Base-by-base conservation (phyloP, 2,797 vertebrate genomes). In the Pogoniulus pusillus region DNA sequence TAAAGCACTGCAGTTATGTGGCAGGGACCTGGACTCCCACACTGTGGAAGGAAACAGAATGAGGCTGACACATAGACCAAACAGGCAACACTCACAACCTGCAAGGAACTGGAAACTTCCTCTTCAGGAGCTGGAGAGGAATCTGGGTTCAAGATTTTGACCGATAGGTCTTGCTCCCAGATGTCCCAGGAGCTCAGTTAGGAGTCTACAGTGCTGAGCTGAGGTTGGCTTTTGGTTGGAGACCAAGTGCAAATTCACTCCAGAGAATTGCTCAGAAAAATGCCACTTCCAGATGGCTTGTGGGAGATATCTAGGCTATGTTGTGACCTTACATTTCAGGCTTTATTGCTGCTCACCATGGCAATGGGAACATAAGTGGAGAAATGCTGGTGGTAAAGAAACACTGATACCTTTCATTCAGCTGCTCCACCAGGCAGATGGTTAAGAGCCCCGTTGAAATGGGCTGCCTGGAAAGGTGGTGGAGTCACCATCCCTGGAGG, bases 251-350 rank as follows among this genome's bases (percentile, higher is more conserved):
- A 86, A 79, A 82, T 72, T 19, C 71, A 19, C 32, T 64, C 68
- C 71, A 90, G 77, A 73, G 77, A 75, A 43, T 75, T 88, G 47
- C 53, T 76, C 53, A 32, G 72, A 82, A 7, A 87, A 89, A 71
- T 1, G 0, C n/a, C 58, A 83, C 39, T 88, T 73, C 89, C 83
- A 91, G 83, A 79, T 79, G 84, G 68, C 53, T 93, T 79, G 75
- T 82, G 71, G 83, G 81, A 93, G 73, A 84, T 66, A 86, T 16
- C 51, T 88, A 84, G 78, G 64, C 57, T 83, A 16, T 79, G 47
- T 55, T 88, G 74, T 86, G 90, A 86, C 92, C 93, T 88, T 78
- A 7, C 65, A 30, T 95, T 88, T 93, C 71, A 90, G 81, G 30
- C n/a, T 94, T 35, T 85, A 17, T 71, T 82, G 32, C 82, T 93